Conservation (phyloP, 1,140 invertebrate genomes). For the Cotesia vestalis region DNA sequence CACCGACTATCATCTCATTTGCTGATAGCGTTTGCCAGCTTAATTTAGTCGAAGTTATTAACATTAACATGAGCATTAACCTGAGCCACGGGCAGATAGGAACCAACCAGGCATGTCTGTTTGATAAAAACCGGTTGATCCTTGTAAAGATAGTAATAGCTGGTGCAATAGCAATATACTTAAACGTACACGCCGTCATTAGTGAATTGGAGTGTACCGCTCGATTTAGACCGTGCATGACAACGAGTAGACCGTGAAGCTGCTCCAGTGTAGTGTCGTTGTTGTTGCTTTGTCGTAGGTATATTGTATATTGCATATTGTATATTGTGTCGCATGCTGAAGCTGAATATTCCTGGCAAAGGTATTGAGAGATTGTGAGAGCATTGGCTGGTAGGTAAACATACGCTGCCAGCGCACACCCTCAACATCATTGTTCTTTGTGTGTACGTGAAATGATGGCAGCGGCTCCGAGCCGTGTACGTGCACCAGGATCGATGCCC, state of each 20-base stretch:
- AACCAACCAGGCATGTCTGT: not conserved
- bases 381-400: constrained; percentile 26
- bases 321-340: constrained; percentile 5
- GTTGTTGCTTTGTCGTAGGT: constrained; percentile 29
- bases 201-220: constrained; percentile 52
- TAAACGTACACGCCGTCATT: constrained; percentile 39
- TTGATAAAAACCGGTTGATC: constrained; percentile 18
- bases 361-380: not conserved
- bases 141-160: constrained; percentile 10
- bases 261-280: constrained; percentile 27
- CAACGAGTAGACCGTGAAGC: constrained; percentile 19
- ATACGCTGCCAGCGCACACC: not conserved
- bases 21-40: too few relatives aligned
- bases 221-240: constrained; percentile 35
- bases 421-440: not conserved
- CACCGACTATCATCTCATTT: too few relatives aligned
- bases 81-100: too few relatives aligned
- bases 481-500: constrained; percentile 60
- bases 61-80: too few relatives aligned
- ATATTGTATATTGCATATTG: too few relatives aligned
- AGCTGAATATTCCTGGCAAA: constrained; percentile 28
- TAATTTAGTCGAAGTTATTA: too few relatives aligned
- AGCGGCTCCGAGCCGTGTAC: constrained; percentile 51
- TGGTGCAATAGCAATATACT: constrained; percentile 13
- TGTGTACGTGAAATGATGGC: not conserved